Conservation (phyloP, 2,113 vertebrate species). For the Lathamus discolor region DNA sequence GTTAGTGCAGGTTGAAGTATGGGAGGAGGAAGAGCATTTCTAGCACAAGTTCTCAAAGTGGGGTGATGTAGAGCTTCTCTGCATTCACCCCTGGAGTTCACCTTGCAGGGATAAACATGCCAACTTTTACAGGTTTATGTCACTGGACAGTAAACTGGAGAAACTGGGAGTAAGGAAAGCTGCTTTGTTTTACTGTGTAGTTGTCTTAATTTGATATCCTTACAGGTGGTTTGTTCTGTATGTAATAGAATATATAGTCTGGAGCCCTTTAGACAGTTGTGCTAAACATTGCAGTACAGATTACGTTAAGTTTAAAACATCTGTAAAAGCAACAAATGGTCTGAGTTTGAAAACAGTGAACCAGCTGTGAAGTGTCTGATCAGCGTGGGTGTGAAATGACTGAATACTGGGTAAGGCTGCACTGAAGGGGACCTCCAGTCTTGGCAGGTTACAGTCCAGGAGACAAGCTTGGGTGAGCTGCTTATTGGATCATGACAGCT, state of each 20-base stretch:
- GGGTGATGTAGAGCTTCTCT: neutral
- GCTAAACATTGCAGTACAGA: neutral
- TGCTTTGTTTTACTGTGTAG: fast-evolving
- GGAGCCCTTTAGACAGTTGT: neutral
- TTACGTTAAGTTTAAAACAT: neutral
- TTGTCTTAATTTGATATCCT: neutral
- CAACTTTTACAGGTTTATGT: neutral
- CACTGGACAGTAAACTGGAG: neutral
- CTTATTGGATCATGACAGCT: neutral
- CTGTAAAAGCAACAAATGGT: neutral
- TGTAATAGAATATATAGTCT: neutral
- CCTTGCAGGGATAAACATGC: neutral
- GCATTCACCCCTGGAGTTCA: neutral
- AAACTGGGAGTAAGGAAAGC: neutral
- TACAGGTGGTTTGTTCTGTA: neutral
- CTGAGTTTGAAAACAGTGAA: neutral
- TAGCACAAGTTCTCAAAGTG: fast-evolving
- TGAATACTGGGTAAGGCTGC: neutral
- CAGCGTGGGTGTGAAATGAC: neutral
- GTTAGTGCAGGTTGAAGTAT: neutral
- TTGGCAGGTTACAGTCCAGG: neutral
- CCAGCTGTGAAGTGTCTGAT: neutral
- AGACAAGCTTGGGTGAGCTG: neutral
- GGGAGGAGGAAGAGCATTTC: neutral
- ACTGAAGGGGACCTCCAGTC: neutral